Conservation (phyloP, 2,797 vertebrate species). For the Sebastes trivittatus region DNA sequence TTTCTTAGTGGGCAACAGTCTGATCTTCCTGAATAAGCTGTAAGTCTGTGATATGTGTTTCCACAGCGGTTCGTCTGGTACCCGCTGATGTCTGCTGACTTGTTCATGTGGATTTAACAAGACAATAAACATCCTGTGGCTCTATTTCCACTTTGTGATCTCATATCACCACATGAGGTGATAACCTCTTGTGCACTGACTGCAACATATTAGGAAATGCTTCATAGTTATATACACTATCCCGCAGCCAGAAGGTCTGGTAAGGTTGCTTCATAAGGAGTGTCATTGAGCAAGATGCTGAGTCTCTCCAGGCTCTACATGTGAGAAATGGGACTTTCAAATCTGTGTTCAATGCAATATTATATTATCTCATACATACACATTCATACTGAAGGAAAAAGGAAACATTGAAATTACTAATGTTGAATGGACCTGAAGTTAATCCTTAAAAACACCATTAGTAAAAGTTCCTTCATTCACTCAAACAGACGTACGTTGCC, state of each 20-base stretch:
- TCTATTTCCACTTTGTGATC: constrained; percentile 30
- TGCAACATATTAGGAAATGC: constrained; percentile 2
- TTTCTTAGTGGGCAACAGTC: background rate
- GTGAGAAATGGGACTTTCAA: background rate
- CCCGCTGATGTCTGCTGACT: constrained; percentile 29
- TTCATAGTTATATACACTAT: background rate
- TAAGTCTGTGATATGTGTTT: constrained; percentile 7
- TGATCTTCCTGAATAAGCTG: background rate
- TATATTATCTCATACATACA: background rate
- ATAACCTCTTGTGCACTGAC: constrained; percentile 35
- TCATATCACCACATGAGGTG: constrained; percentile 41
- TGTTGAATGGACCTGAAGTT: background rate
- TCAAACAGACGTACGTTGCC: too few species aligned
- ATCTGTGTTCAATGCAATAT: background rate
- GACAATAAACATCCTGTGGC: constrained; percentile 60
- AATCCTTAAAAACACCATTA: background rate
- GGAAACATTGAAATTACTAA: background rate
- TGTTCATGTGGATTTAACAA: constrained; percentile 68
- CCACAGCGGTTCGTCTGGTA: constrained; percentile 12
- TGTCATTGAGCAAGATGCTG: background rate
- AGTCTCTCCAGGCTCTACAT: background rate
- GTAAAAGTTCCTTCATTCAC: too few species aligned
- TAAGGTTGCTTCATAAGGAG: background rate
- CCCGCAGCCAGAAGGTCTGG: background rate
- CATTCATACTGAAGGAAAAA: background rate